Evolutionary conservation across 2,888 invertebrate species (phyloP), one percentile per base, ranked within the genome.

Genomic region (Phaedon cochleariae): DNA sequence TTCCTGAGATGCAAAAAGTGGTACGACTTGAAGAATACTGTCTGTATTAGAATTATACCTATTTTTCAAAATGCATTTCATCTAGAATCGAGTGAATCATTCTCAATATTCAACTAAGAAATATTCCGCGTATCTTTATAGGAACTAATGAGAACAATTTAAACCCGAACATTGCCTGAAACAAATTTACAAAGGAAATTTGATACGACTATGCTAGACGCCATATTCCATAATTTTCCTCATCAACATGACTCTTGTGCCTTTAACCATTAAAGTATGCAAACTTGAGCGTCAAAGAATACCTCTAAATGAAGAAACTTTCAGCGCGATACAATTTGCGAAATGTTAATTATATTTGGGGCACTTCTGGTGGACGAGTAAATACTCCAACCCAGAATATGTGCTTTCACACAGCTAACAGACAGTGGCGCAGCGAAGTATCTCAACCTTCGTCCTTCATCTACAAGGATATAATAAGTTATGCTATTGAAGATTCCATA

Each of bases 311-410:
- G n/a, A 18, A 51, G 51, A 51, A 26, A 51, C 51, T 26, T 22
- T 12, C 51, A 22, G n/a, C 51, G 29, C 26, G 12, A 51, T 51
- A 51, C 51, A 51, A 51, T 51, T 51, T 51, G 51, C 51, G 51
- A 51, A 51, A 51, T 51, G 51, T 51, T 51, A 51, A 51, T 51
- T 51, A 51, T 51, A 29, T 51, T 51, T 51, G 6, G 6, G 51
- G 51, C 22, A 51, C 12, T 22, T 22, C 21, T 22, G 49, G 20
- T 3, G 9, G 10, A n/a, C 9, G 5, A 22, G 51, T 51, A 26
- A 22, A 21, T 12, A 29, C n/a, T 51, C 12, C 6, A 9, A 22
- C 15, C 26, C 5, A n/a, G 5, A 21, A 21, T 26, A 17, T 20
- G 51, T 15, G 51, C 9, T 22, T n/a, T 5, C n/a, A 7, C 3